Evolutionary conservation across 2,113 vertebrate genomes (phyloP).

Genomic region (Solenodon paradoxus): DNA sequence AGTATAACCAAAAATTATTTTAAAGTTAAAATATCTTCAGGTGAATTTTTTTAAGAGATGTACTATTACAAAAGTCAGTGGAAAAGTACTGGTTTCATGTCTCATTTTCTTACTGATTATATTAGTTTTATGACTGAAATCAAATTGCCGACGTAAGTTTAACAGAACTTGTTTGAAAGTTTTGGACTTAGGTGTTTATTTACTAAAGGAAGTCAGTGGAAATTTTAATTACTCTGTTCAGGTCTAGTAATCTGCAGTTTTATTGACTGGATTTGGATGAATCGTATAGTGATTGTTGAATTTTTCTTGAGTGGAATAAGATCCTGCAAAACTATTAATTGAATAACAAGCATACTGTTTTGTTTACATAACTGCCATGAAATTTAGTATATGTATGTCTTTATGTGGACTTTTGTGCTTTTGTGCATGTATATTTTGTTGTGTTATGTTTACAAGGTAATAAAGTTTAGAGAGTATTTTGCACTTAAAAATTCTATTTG

Average conservation of each 20-base stretch:
- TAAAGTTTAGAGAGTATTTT: conserved; percentile 8
- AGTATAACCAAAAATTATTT: neutral
- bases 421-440: neutral
- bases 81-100: neutral
- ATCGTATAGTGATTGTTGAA: neutral
- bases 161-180: neutral
- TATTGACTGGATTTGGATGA: neutral
- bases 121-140: conserved; percentile 19
- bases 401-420: neutral
- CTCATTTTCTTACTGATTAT: neutral
- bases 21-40: neutral
- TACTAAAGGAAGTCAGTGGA: neutral
- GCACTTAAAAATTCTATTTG: neutral
- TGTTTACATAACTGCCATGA: neutral
- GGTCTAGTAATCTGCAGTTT: neutral
- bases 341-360: neutral
- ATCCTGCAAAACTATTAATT: neutral
- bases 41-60: conserved; percentile 10
- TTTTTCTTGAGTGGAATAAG: neutral
- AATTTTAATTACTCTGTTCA: neutral
- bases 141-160: too few species aligned
- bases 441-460: neutral
- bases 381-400: neutral
- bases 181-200: neutral
- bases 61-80: neutral